phyloP scores from a whole-genome alignment of 2,797 vertebrate species.

The Pangasius macronema region DNA sequence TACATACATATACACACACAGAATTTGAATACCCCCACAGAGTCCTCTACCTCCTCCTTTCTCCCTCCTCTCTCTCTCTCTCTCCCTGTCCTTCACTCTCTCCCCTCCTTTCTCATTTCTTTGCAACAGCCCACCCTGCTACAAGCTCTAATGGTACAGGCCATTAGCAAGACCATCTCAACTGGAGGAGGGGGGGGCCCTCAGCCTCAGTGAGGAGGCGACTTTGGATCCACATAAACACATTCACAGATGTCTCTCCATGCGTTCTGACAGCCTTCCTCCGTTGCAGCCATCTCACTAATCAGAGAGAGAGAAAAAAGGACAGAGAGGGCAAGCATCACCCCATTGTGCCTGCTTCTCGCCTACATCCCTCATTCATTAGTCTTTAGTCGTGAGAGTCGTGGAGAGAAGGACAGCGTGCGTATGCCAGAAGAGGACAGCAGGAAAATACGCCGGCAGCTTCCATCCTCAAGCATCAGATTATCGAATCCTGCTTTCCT shows the following conservation, averaged over 20 bases:
- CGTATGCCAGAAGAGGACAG: conserved; percentile 19
- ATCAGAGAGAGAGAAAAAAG: conserved; percentile 46
- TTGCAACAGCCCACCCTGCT: conserved; percentile 80
- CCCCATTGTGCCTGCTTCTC: conserved; percentile 52
- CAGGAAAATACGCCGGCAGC: conserved; percentile 21
- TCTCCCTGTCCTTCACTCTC: conserved; percentile 37
- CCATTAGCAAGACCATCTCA: conserved; percentile 79
- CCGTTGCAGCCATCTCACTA: conserved; percentile 20
- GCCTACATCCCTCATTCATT: conserved; percentile 63
- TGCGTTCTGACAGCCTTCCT: conserved; percentile 60
- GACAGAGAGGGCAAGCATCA: conserved; percentile 61
- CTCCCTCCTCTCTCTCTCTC: not conserved
- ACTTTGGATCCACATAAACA: conserved; percentile 82
- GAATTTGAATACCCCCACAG: conserved; percentile 18
- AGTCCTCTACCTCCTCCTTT: conserved; percentile 18
- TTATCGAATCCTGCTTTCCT: conserved; percentile 40
- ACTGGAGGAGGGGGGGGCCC: conserved; percentile 63
- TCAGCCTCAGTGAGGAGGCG: conserved; percentile 75
- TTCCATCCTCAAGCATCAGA: conserved; percentile 30
- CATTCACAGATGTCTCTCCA: conserved; percentile 79
- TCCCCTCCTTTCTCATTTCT: conserved; percentile 42
- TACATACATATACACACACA: conserved; percentile 25
- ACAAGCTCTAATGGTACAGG: conserved; percentile 84
- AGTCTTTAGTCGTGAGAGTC: conserved; percentile 62
- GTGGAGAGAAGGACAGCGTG: conserved; percentile 39